These are phyloP conservation scores for Camponotus floridanus DNA, from an alignment of 1,140 invertebrate genomes.

Conservation along the genomic window DNA sequence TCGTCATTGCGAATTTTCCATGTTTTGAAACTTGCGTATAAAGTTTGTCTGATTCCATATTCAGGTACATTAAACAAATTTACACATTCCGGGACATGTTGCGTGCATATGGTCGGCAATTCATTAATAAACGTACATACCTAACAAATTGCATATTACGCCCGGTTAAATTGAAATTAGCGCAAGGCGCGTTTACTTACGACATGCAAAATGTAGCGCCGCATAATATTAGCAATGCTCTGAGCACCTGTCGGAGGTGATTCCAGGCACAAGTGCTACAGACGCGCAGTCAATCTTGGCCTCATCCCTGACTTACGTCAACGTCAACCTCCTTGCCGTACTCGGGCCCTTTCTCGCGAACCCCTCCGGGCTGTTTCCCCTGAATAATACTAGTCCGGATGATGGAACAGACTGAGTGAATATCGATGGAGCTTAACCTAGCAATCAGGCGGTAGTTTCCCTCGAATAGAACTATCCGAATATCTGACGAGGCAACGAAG, in stretches of 20 bases:
- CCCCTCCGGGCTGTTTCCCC: constrained; percentile 51
- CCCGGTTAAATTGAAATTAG: constrained; percentile 48
- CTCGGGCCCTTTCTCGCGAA: neutral
- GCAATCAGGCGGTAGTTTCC: constrained; percentile 61
- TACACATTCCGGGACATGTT: neutral
- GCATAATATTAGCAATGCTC: constrained; percentile 60
- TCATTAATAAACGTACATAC: constrained; percentile 10
- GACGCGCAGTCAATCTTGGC: constrained; percentile 58
- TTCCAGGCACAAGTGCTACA: constrained; percentile 52
- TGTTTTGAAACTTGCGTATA: constrained; percentile 8
- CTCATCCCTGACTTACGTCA: constrained; percentile 55
- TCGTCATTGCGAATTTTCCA: neutral
- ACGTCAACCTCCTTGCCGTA: constrained; percentile 30
- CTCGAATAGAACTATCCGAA: constrained; percentile 54
- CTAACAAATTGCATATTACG: constrained; percentile 36
- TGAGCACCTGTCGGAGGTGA: constrained; percentile 57
- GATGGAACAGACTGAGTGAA: constrained; percentile 61
- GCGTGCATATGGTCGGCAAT: neutral
- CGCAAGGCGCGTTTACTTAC: constrained; percentile 50
- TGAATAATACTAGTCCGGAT: constrained; percentile 47
- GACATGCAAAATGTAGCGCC: constrained; percentile 53
- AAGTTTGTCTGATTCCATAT: neutral
- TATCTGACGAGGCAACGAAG: constrained; percentile 54
- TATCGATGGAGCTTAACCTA: constrained; percentile 62
- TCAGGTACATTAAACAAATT: constrained; percentile 19